A percentile compares a stretch with the other conserved stretches of the same genome.
Evolutionary conservation across 1,140 invertebrate genomes (phyloP).

Genomic region (Drosophila sucinea): DNA sequence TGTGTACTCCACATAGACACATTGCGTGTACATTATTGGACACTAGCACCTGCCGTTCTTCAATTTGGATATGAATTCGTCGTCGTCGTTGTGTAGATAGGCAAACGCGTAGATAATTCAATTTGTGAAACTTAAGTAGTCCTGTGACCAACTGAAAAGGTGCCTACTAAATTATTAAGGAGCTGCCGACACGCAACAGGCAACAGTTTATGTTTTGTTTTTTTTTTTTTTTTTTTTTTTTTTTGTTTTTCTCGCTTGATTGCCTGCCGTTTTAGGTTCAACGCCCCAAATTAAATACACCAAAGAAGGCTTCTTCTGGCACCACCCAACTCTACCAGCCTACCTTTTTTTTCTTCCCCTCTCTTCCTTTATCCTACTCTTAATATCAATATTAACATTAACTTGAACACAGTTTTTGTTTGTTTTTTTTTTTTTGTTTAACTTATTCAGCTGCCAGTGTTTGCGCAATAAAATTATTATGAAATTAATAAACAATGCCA

Average conservation of each 20-base stretch:
- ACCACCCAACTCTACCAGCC: neutral
- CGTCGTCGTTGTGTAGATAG: slow-evolving; percentile 1
- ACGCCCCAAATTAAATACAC: slow-evolving; percentile 7
- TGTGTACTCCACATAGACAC: neutral
- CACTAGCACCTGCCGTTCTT: slow-evolving; percentile 14
- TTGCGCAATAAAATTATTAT: slow-evolving; percentile 13
- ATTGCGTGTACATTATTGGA: slow-evolving; percentile 12
- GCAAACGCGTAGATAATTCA: slow-evolving; percentile 53
- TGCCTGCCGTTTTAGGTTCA: slow-evolving; percentile 37
- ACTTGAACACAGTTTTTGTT: neutral
- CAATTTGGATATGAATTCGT: slow-evolving; percentile 1
- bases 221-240: too few relatives aligned
- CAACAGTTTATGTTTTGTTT: too few relatives aligned
- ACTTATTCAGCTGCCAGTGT: slow-evolving; percentile 8
- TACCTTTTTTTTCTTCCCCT: neutral
- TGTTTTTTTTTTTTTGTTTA: neutral
- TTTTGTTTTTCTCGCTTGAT: slow-evolving; percentile 22
- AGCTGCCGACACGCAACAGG: slow-evolving; percentile 45
- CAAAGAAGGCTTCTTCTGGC: neutral
- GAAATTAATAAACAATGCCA: slow-evolving; percentile 12
- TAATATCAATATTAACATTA: slow-evolving; percentile 2
- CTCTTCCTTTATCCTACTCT: neutral
- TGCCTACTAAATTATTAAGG: slow-evolving; percentile 57
- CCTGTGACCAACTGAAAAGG: slow-evolving; percentile 49
- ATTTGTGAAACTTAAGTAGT: slow-evolving; percentile 51